Conservation (phyloP, 2,113 vertebrate species). For the Macquaria australasica region DNA sequence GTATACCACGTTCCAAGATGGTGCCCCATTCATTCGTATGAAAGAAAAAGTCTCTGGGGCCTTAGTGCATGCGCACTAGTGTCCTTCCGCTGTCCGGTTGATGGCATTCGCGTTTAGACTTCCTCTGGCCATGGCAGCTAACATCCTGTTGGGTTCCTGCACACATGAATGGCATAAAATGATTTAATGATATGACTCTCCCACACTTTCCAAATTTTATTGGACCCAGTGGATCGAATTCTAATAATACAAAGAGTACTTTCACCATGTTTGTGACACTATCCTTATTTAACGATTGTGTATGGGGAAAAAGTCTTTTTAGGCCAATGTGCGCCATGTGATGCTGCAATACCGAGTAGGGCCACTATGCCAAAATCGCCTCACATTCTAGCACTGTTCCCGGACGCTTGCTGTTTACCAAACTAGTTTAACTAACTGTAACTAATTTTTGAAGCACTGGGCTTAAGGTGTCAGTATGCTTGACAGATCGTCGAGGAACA, state of each 20-base stretch:
- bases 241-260: no score
- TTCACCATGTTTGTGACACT: not conserved
- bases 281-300: not conserved
- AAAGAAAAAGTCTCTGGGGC: not conserved
- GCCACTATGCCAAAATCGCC: not conserved
- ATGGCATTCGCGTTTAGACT: not conserved
- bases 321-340: not conserved
- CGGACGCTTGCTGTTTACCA: not conserved
- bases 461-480: no score
- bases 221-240: not conserved
- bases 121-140: not conserved
- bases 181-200: not conserved
- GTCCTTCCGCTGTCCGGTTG: not conserved
- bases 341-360: conserved; percentile 9
- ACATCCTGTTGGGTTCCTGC: not conserved
- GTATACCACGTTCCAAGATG: not conserved
- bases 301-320: not conserved
- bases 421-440: not conserved
- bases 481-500: not conserved
- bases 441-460: not conserved
- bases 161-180: not conserved
- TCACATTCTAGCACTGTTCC: not conserved
- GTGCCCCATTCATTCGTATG: not conserved
- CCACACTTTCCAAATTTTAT: not conserved
- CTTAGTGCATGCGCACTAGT: not conserved